Percentiles rank a stretch among this genome's conserved stretches.
These are phyloP conservation scores for Pardalotus punctatus DNA, from an alignment of 2,113 vertebrate genomes.

Conservation along the genomic window DNA sequence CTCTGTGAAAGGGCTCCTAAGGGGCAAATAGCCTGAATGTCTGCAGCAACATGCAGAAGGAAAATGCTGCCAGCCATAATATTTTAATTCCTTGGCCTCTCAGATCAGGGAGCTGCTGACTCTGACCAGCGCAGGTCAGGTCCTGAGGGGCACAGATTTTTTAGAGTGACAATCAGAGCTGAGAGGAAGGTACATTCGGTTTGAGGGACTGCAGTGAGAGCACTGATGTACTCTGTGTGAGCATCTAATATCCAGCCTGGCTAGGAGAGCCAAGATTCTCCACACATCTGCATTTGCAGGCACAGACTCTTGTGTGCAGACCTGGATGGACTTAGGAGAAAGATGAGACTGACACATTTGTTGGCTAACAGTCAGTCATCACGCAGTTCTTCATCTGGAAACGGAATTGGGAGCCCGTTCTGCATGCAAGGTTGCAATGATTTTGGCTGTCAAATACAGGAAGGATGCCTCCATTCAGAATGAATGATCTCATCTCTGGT, in stretches of 20 bases:
- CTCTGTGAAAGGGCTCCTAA: background rate
- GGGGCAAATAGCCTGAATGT: background rate
- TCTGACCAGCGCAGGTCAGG: background rate
- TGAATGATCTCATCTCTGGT: background rate
- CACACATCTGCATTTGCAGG: background rate
- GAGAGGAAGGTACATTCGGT: fast-evolving
- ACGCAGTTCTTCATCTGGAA: background rate
- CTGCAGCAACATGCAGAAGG: background rate
- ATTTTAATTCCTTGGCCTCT: background rate
- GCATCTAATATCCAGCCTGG: background rate
- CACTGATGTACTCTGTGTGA: fast-evolving
- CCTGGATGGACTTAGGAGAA: background rate
- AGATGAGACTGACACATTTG: background rate
- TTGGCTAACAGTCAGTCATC: background rate
- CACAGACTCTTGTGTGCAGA: background rate
- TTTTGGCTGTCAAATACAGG: background rate
- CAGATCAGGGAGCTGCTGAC: background rate
- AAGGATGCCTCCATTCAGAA: background rate
- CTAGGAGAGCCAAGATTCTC: background rate
- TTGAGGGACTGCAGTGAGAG: background rate
- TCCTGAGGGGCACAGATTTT: background rate
- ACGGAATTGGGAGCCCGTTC: background rate
- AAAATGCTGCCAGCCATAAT: background rate
- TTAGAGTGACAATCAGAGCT: background rate
- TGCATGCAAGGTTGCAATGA: background rate